phyloP scores from a whole-genome alignment of 1,140 invertebrate genomes.

The Dendrolimus kikuchii region DNA sequence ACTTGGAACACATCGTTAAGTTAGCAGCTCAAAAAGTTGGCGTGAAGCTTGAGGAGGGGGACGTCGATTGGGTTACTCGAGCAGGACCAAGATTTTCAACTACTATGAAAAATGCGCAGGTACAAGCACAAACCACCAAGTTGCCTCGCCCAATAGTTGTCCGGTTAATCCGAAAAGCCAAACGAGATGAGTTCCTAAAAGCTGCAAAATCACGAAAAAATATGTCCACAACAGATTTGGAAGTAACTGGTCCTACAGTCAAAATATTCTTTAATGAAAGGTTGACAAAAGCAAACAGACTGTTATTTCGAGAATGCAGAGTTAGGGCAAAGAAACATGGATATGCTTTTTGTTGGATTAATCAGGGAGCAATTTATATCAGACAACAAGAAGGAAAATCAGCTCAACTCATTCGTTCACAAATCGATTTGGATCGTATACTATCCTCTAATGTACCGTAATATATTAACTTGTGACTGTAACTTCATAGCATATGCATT shows the following conservation, averaged over 20 bases:
- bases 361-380: slow-evolving; percentile 7
- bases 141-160: slow-evolving; percentile 9
- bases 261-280: slow-evolving; percentile 8
- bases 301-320: slow-evolving; percentile 8
- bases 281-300: slow-evolving; percentile 5
- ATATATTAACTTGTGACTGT: no score
- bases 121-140: not conserved
- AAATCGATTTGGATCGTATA: not conserved
- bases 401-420: not conserved
- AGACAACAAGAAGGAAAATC: slow-evolving; percentile 1
- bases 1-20: no score
- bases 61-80: no score
- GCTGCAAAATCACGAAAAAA: slow-evolving; percentile 9
- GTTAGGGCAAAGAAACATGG: not conserved
- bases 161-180: slow-evolving; percentile 5
- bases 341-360: slow-evolving; percentile 1
- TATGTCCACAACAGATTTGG: slow-evolving; percentile 8
- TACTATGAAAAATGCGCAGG: no score
- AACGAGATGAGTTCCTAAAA: slow-evolving; percentile 12
- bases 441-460: not conserved
- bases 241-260: not conserved
- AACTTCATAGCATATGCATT: no score
- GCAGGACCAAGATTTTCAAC: no score
- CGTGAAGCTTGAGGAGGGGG: no score
- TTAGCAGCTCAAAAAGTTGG: no score